A percentile compares a stretch with the other conserved stretches of the same genome.
Evolutionary conservation across 30 jellyfish, hydroid and myxozoan species (phyloP).

Genomic region (Hydractinia echinata): DNA sequence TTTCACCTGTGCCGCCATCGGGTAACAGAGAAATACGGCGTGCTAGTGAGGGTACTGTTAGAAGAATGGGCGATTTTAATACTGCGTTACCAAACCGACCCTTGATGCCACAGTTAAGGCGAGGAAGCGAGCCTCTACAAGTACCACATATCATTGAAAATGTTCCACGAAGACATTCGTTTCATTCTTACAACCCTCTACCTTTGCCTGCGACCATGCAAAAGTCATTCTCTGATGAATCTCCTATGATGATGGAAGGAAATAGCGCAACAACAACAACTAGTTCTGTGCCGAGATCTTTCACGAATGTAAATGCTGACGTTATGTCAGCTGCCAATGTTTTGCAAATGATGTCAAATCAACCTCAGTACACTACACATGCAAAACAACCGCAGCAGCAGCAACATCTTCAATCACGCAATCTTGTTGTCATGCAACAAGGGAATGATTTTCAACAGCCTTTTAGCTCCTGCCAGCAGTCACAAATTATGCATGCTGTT

Average conservation of each 20-base stretch:
- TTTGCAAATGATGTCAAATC: constrained; percentile 12
- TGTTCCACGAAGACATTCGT: constrained; percentile 72
- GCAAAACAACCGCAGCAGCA: not conserved
- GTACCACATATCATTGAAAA: constrained; percentile 38
- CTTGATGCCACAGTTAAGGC: constrained; percentile 43
- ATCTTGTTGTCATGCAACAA: constrained; percentile 12
- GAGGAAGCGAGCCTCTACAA: constrained; percentile 85
- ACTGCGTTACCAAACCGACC: constrained; percentile 38
- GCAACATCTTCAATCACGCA: not conserved
- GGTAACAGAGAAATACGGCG: constrained; percentile 56
- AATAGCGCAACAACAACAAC: not conserved
- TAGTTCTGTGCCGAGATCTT: constrained; percentile 17
- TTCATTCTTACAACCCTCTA: constrained; percentile 61
- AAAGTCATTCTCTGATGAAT: constrained; percentile 12
- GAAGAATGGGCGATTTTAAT: constrained; percentile 63
- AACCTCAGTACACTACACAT: not conserved
- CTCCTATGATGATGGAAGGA: not conserved
- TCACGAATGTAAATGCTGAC: constrained; percentile 22
- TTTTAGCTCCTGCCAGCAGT: no score
- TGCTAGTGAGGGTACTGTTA: constrained; percentile 86
- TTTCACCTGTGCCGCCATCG: constrained; percentile 54
- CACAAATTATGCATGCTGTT: no score
- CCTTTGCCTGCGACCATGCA: constrained; percentile 85
- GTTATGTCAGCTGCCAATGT: constrained; percentile 15
- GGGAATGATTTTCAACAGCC: not conserved